Evolutionary conservation across 2,113 vertebrate genomes (phyloP), one percentile per base, ranked within the genome.

Genomic region (Boulengeromyrus knoepffleri): DNA sequence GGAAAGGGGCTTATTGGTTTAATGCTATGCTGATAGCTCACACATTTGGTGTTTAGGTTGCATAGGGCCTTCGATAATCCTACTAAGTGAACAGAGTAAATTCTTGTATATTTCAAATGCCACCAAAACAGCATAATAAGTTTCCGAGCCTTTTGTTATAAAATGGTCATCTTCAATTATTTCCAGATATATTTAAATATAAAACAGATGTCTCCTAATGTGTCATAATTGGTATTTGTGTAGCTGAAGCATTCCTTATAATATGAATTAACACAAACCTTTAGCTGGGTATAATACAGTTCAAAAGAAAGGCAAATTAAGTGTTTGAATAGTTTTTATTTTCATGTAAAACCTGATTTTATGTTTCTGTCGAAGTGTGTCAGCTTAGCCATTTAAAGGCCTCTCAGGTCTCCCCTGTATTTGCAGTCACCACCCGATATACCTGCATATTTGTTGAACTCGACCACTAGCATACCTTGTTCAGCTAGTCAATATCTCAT

Each of bases 211-310:
- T 80, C 39, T 42, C 36, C 12, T 77, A 17, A 77, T 7, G 5
- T 74, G 58, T 50, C 58, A 31, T 74, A 53, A 56, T 86, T 39
- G 24, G 52, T 15, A 36, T 74, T 12, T 13, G 66, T 36, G n/a
- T 74, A 36, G 89, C 19, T 70, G 66, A 47, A 52, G 56, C 58
- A 49, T 85, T 58, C 66, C 89, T 90, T 77, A 39, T 86, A 46
- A 90, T 52, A 58, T 50, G 85, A 87, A 74, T 53, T 90, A 87
- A 74, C 58, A 87, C 49, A 85, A 85, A 62, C 56, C 17, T 15
- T 58, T 10, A 50, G 49, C 52, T 87, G 86, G 70, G 58, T 85
- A 58, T 27, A 90, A 58, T 50, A 15, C 42, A 50, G 62, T 86
- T 66, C 85, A 86, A 49, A 46, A 50, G 66, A 85, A 24, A 15